A percentile compares a stretch with the other conserved stretches of the same genome.
phyloP scores from a whole-genome alignment of 2,113 vertebrate genomes.

The Hypocryptadius cinnamomeus region DNA sequence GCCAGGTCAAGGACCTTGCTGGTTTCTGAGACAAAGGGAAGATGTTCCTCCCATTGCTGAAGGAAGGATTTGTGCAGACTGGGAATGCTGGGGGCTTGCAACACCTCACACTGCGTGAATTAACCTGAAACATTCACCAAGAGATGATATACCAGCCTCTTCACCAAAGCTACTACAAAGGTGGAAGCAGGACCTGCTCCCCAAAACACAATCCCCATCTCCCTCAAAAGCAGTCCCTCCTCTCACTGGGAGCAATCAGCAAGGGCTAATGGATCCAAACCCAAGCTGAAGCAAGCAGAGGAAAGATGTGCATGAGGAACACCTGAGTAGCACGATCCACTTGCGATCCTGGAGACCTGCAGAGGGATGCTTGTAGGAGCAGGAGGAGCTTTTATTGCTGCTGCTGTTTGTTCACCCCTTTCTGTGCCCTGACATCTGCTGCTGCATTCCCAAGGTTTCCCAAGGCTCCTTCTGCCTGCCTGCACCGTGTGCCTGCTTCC shows the following conservation, averaged over 20 bases:
- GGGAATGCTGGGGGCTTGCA: background rate
- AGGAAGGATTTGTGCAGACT: background rate
- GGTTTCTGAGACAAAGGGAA: background rate
- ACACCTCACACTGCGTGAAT: background rate
- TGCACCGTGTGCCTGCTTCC: background rate
- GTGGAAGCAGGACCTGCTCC: background rate
- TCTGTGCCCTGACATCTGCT: background rate
- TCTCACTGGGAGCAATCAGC: background rate
- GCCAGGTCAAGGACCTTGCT: background rate
- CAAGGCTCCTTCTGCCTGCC: background rate
- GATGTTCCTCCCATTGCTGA: background rate
- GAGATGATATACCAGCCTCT: background rate
- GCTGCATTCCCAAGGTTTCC: background rate
- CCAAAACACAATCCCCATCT: background rate
- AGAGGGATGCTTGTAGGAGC: background rate
- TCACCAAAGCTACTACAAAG: background rate
- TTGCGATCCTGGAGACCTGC: background rate
- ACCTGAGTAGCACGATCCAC: rapidly evolving
- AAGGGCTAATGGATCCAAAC: background rate
- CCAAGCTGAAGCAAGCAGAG: background rate
- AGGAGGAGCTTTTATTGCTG: background rate
- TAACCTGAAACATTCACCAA: background rate
- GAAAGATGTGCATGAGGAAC: background rate
- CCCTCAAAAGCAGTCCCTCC: background rate
- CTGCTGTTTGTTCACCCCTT: background rate